phyloP scores from a whole-genome alignment of 1,140 invertebrate species.

The Sesamia nonagrioides region DNA sequence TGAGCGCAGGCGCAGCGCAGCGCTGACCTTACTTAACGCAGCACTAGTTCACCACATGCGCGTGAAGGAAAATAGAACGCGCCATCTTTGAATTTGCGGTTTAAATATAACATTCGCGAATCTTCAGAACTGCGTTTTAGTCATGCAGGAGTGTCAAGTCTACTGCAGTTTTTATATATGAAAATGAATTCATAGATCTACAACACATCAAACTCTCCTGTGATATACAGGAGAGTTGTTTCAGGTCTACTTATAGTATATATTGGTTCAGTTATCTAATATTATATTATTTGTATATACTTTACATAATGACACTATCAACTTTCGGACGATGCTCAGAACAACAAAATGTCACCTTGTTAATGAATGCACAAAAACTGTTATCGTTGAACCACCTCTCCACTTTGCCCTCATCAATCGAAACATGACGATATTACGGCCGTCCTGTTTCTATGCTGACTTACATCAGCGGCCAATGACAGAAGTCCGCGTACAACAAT shows the following conservation, averaged over 20 bases:
- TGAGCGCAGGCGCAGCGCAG: conserved; percentile 54
- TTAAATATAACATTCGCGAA: conserved; percentile 39
- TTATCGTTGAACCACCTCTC: conserved; percentile 58
- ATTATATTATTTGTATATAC: background rate
- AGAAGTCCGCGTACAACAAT: conserved; percentile 8
- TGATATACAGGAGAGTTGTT: too few species aligned
- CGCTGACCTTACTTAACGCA: conserved; percentile 80
- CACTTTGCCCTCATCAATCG: conserved; percentile 52
- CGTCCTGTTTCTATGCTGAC: too few species aligned
- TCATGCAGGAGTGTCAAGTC: conserved; percentile 13
- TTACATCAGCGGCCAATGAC: background rate
- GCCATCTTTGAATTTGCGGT: conserved; percentile 46
- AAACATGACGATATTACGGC: background rate
- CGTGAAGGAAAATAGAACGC: conserved; percentile 49
- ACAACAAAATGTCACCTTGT: conserved; percentile 67
- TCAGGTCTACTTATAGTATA: too few species aligned
- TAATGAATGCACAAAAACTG: conserved; percentile 60
- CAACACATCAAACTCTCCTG: too few species aligned
- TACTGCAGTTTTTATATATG: background rate
- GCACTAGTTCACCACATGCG: conserved; percentile 56
- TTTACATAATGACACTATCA: conserved; percentile 26
- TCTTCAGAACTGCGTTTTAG: conserved; percentile 18
- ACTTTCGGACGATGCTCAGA: background rate
- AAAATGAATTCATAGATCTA: background rate
- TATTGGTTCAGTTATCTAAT: background rate